Conservation (phyloP, 2,888 invertebrate species). For the Epistrophella euchroma region DNA sequence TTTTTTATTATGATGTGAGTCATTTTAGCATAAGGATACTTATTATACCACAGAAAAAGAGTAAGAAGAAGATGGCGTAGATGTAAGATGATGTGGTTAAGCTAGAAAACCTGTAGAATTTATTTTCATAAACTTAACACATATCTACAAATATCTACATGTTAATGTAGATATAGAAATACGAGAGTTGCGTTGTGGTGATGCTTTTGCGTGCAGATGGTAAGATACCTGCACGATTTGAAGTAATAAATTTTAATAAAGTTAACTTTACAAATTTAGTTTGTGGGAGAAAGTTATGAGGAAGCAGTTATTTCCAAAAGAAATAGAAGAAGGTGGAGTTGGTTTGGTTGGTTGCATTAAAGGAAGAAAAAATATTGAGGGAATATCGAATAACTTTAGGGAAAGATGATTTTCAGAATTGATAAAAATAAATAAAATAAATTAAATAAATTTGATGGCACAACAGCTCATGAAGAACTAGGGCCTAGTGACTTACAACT, state of each 20-base stretch:
- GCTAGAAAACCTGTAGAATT: conserved; percentile 67
- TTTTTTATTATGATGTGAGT: conserved; percentile 9
- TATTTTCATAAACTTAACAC: conserved; percentile 49
- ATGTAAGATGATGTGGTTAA: conserved; percentile 69
- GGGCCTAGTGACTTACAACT: too few relatives aligned
- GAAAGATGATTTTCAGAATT: conserved; percentile 16
- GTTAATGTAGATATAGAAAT: neutral
- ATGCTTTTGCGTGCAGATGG: conserved; percentile 51
- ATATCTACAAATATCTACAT: neutral
- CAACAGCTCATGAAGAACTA: too few relatives aligned
- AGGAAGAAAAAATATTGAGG: neutral
- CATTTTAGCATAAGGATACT: conserved; percentile 31
- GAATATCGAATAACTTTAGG: too few relatives aligned
- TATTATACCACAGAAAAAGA: neutral
- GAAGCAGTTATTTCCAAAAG: conserved; percentile 23
- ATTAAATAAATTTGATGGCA: too few relatives aligned
- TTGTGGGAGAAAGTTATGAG: conserved; percentile 1
- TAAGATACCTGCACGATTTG: conserved; percentile 42
- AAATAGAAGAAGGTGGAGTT: neutral
- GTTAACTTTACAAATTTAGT: conserved; percentile 60
- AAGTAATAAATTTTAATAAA: conserved; percentile 71
- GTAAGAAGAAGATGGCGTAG: neutral
- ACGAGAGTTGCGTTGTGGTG: conserved; percentile 42
- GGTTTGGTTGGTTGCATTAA: neutral
- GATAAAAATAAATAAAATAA: too few relatives aligned